Evolutionary conservation across 1,140 invertebrate species (phyloP), one percentile per base, ranked within the genome.

Genomic region (Antheraea pernyi): DNA sequence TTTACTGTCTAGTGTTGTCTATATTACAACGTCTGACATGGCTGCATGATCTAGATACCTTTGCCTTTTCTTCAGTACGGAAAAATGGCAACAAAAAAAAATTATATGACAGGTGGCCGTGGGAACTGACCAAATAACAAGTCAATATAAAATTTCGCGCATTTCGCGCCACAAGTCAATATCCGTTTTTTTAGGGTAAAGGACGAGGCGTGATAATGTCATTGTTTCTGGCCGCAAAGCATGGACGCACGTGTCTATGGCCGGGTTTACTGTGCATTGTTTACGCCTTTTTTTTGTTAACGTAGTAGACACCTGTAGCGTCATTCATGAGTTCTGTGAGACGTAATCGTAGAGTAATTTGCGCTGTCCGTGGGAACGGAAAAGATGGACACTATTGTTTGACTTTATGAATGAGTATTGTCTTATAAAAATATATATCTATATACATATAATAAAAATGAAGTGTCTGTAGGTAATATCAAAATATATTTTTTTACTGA

Each of bases 241-340:
- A 88, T 85, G 86, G 79, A 88, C 88, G 86, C 88, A 85, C 88
- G 88, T 90, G 88, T 86, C 85, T 80, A 69, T 78, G 76, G 77
- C 79, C 81, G 81, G 81, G 78, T 81, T 81, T 76, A 77, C 76
- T 76, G 58, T 67, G 74, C 81, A 77, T 82, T 82, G 78, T 85
- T 84, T 83, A 75, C 73, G 16, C 46, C 73, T 71, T 74, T 80
- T 78, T 80, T 81, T 78, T 79, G 71, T 53, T 53, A 16, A 16
- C 69, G 39, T 42, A 42, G 39, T 42, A 77, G 80, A 75, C 84
- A 88, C 85, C 85, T 88, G 84, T 74, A 71, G 85, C 48, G 80
- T 79, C 75, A 85, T 86, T 88, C 77, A 79, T 59, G 67, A 19
- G 39, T 46, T 76, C 72, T 72, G 69, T 73, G 67, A 46, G 68